Percentiles rank a stretch among this genome's conserved stretches.
Evolutionary conservation across 2,797 vertebrate species (phyloP).

Genomic region (Catharus ustulatus): DNA sequence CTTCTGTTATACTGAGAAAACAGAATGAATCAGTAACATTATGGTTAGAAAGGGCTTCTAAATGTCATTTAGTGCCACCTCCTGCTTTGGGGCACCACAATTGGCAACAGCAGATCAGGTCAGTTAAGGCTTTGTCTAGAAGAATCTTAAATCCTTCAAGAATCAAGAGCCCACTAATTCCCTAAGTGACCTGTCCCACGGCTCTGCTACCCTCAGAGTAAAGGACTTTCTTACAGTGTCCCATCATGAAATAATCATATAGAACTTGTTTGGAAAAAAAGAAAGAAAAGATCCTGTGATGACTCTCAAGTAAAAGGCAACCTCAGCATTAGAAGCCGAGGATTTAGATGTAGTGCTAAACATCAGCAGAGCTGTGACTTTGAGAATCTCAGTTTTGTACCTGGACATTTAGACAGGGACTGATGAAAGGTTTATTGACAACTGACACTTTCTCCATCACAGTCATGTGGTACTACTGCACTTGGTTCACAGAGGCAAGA

Average conservation of each 20-base stretch:
- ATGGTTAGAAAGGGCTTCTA: not conserved
- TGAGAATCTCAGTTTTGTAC: not conserved
- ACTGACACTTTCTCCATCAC: not conserved
- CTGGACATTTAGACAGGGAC: not conserved
- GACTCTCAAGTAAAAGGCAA: not conserved
- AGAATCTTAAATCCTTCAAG: not conserved
- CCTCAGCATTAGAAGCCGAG: not conserved
- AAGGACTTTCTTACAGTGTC: not conserved
- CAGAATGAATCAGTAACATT: not conserved
- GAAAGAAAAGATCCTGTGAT: not conserved
- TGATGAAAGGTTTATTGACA: not conserved
- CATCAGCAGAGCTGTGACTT: not conserved
- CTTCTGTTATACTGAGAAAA: conserved; percentile 87
- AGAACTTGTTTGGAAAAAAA: not conserved
- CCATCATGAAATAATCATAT: not conserved
- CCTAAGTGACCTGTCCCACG: not conserved
- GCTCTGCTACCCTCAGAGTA: not conserved
- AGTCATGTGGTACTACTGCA: not conserved
- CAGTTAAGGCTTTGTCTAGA: not conserved
- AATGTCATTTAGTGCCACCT: not conserved
- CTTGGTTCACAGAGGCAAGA: not conserved
- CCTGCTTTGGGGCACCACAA: not conserved
- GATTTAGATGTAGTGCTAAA: not conserved
- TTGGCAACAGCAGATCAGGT: not conserved
- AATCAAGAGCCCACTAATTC: not conserved